Evolutionary conservation across 2,113 vertebrate species (phyloP).

Genomic region (Toxotes chatareus): DNA sequence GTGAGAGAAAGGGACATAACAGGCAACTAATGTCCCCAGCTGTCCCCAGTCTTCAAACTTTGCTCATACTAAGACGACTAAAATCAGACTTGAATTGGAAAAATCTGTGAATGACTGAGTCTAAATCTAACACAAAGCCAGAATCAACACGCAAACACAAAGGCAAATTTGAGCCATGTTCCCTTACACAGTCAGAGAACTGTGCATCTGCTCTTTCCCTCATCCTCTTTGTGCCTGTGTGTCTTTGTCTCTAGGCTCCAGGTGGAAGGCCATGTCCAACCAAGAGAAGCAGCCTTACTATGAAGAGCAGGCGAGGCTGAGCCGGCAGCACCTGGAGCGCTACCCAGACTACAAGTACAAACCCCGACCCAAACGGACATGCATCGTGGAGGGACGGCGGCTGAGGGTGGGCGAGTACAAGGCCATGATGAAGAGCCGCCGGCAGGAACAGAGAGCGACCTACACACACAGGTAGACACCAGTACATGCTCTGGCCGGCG

Average conservation of each 20-base stretch:
- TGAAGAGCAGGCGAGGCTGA: constrained; percentile 96
- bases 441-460: constrained; percentile 91
- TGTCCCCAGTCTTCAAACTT: neutral
- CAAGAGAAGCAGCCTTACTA: constrained; percentile 99
- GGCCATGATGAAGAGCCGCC: constrained; percentile 95
- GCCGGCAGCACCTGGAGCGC: constrained; percentile 97
- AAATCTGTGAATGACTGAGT: neutral
- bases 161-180: neutral
- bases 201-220: neutral
- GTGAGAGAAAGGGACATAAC: neutral
- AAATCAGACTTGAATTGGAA: neutral
- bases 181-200: neutral
- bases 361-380: constrained; percentile 95
- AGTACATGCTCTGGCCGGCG: neutral
- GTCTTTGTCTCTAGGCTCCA: constrained; percentile 85
- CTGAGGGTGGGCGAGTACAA: constrained; percentile 99
- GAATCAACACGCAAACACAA: neutral
- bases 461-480: constrained; percentile 88
- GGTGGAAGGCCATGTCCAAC: constrained; percentile 98
- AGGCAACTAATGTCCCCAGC: neutral
- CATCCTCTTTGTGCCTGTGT: neutral
- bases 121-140: neutral
- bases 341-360: constrained; percentile 99
- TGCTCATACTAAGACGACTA: neutral
- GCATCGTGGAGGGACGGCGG: constrained; percentile 96